Evolutionary conservation across 2,797 vertebrate genomes (phyloP), one percentile per base, ranked within the genome.

Genomic region (Pyrocephalus nanus): DNA sequence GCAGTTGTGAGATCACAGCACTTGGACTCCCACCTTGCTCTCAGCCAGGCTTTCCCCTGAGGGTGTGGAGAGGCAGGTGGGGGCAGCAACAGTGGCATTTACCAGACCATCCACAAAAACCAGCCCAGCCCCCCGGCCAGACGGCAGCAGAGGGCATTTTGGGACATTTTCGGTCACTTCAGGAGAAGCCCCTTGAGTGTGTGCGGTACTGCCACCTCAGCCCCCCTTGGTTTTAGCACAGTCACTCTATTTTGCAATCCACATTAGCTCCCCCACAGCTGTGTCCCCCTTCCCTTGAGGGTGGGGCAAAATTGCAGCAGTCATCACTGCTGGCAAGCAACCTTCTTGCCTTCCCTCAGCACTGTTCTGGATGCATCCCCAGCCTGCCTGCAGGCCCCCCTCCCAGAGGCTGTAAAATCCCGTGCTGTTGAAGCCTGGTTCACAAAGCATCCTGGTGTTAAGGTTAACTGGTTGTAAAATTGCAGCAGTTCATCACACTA

Each of bases 401-500:
- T 88, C 86, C 85, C 92, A 74, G 77, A 53, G 89, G 80, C 90
- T 92, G 92, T 54, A 83, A 93, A 83, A 85, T 20, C 92, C 93
- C 79, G 29, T 64, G 87, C 92, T 92, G 42, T 69, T 53, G 34
- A 94, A 95, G 85, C 91, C 85, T 95, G 86, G 78, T 93, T 95
- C 90, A 94, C 87, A 86, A 95, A 96, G 85, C 90, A 94, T 93
- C 91, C 75, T 43, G 72, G 72, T 91, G 85, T 93, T 94, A 92
- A 88, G 86, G 83, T 94, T 95, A 95, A 96, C 67, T 91, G 94
- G 77, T 73, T 92, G 94, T 93, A 82, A 95, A 96, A 97, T 77
- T 29, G 92, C 81, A 94, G 91, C 19, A 26, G 75, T 92, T 97
- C 83, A 89, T 92, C 95, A 96, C 95, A 95, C 93, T 92, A 94